Evolutionary conservation across 2,888 invertebrate genomes (phyloP), one percentile per base, ranked within the genome.

Genomic region (Drosophila crucigera): DNA sequence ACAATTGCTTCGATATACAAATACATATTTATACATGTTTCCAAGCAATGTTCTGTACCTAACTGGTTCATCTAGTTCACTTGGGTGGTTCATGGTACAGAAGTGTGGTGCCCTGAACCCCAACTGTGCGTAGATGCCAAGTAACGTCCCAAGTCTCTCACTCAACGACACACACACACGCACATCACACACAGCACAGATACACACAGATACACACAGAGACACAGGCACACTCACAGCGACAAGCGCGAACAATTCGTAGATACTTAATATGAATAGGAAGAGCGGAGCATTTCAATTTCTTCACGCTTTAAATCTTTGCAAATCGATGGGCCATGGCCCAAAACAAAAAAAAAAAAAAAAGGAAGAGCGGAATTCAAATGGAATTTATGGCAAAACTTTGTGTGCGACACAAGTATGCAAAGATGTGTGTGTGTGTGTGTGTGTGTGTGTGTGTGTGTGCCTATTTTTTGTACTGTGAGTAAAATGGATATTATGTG

Each of bases 221-320:
- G 30, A 31, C 43, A 35, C 9, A 37, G 30, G 16, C 22, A 60
- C 37, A 22, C 19, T 30, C 55, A 64, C n/a, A 54, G 22, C 59
- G 39, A 68, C n/a, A 58, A 62, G 63, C 69, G 63, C 52, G 67
- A 63, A 70, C 71, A 65, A 80, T 70, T 66, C 60, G 69, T 54
- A 70, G 68, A 74, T 77, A 78, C 66, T 66, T 73, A 78, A 74
- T 78, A 74, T 71, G 66, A 82, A 80, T 78, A 61, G 49, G 60
- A 65, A 66, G 69, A 73, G 67, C 41, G 52, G 43, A 70, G 74
- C 74, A 78, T 68, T 79, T 82, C 73, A 80, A 78, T 74, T 78
- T 82, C 74, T 75, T 82, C 56, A 73, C 79, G 78, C 78, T 82
- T 78, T 82, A 70, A 82, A 82, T 73, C 73, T 75, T 82, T 43